These are phyloP conservation scores for Caenorhabditis elegans DNA, from an alignment of 1,140 invertebrate genomes.

Conservation along the genomic window DNA sequence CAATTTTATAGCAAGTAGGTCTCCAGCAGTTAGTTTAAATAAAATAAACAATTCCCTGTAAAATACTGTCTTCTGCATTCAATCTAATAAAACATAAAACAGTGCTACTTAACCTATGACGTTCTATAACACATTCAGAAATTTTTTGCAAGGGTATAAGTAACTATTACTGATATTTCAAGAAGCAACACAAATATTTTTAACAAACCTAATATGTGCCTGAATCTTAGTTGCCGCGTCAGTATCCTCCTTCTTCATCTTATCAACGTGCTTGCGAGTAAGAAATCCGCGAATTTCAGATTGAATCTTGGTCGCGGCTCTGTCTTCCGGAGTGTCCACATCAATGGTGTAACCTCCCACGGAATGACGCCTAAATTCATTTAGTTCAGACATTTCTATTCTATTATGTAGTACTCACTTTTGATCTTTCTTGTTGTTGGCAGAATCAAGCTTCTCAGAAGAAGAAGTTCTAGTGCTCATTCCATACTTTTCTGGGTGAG, in stretches of 20 bases:
- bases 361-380: conserved; percentile 59
- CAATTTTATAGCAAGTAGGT: too few species aligned
- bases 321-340: conserved; percentile 58
- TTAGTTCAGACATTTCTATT: not conserved
- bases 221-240: conserved; percentile 65
- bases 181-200: too few species aligned
- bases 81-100: too few species aligned
- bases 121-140: too few species aligned
- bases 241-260: conserved; percentile 58
- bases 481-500: conserved; percentile 63
- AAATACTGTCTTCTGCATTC: too few species aligned
- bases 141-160: too few species aligned
- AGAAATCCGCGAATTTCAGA: conserved; percentile 64
- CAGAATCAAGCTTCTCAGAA: conserved; percentile 53
- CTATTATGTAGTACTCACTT: conserved; percentile 50
- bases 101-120: too few species aligned
- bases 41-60: too few species aligned
- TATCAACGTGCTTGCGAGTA: conserved; percentile 57
- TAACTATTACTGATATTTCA: too few species aligned
- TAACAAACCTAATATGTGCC: conserved; percentile 57
- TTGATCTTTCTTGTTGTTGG: conserved; percentile 61
- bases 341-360: conserved; percentile 61
- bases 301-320: conserved; percentile 64
- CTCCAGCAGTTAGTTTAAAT: too few species aligned
- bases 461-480: conserved; percentile 57